phyloP scores from a whole-genome alignment of 2,797 vertebrate genomes.

The Eulemur rubriventer region DNA sequence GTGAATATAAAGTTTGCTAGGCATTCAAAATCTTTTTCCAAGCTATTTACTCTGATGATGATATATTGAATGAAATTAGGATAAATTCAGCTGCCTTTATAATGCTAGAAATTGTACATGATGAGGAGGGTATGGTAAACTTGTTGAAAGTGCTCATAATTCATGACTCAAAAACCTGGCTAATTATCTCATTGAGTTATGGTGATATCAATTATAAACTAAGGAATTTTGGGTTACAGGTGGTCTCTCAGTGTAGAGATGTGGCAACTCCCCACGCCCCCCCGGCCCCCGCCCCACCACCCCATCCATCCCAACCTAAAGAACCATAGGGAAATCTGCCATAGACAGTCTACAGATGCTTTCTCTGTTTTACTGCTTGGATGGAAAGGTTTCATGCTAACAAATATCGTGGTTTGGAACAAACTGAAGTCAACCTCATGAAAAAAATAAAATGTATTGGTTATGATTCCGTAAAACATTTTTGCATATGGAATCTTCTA shows the following conservation, averaged over 20 bases:
- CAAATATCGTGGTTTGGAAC: constrained; percentile 52
- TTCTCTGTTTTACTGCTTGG: constrained; percentile 21
- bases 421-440: constrained; percentile 58
- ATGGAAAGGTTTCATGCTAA: constrained; percentile 49
- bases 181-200: background rate
- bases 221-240: background rate
- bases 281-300: too few species aligned
- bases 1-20: background rate
- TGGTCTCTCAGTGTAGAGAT: background rate
- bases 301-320: background rate
- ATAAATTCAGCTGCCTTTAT: background rate
- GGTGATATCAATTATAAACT: background rate
- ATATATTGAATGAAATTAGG: background rate
- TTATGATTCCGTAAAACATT: constrained; percentile 40
- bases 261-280: background rate
- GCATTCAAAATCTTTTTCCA: background rate
- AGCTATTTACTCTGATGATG: background rate
- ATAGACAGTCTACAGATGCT: background rate
- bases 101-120: background rate
- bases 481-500: constrained; percentile 43
- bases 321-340: background rate
- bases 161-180: background rate
- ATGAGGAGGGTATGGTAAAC: background rate
- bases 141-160: background rate
- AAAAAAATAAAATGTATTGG: constrained; percentile 46